Base-by-base conservation (phyloP, 2,888 invertebrate genomes). In the Cryptocheilus praepositus region DNA sequence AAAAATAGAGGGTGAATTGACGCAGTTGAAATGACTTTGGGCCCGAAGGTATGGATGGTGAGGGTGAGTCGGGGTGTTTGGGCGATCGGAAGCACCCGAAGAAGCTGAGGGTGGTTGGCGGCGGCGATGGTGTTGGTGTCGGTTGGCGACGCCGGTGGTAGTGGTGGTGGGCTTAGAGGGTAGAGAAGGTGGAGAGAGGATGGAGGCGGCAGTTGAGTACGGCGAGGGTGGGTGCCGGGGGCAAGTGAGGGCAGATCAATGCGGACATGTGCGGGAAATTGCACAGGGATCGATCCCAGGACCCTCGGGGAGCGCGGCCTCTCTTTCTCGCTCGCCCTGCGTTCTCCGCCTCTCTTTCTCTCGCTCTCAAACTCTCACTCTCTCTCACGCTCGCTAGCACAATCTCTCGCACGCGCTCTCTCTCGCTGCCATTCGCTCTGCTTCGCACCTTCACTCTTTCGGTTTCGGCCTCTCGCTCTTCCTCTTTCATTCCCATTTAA, bases 261-360 rank as follows among this genome's bases (percentile, higher is more conserved):
- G 88, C 84, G 85, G 86, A 87, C 87, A 86, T 88, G 87, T 88
- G 88, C 88, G 86, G 85, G 83, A 85, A 88, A 88, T 88, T 87
- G 87, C 87, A 86, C 83, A 81, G 83, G 84, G 83, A 87, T 88
- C 87, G 88, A 88, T 88, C 86, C 83, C 80, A 81, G 81, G 81
- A 83, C 84, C 83, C 86, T 83, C 81, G 76, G 81, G 81, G 82
- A 81, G 80, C 71, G 76, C 76, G 78, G 76, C 77, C 74, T 61
- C 68, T 69, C 61, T 36, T 60, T 53, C 55, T 63, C 49, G 25
- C 61, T 36, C 21, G 25, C 53, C 36, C 36, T 53, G 56, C 54
- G 15, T 36, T 22, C 52, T 18, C n/a, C 25, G 11, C 43, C 25
- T 52, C 5, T 52, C 13, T 44, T 16, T 63, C 51, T 55, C 36